Evolutionary conservation across 2,113 vertebrate species (phyloP).

Genomic region (Condylura cristata): DNA sequence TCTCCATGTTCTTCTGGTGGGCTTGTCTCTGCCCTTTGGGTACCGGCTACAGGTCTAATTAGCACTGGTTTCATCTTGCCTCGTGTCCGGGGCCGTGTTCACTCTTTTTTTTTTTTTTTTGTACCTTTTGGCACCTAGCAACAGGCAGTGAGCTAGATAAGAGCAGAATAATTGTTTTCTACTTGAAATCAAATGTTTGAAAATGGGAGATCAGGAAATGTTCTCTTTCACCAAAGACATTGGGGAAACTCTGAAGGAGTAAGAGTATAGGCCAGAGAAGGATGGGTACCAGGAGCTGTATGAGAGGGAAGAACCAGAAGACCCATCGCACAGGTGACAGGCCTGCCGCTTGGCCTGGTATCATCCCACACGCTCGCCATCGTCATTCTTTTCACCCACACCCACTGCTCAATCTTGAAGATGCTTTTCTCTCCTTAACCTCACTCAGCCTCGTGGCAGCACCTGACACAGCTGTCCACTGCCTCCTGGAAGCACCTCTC

Average conservation of each 20-base stretch:
- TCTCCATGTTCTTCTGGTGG: constrained; percentile 38
- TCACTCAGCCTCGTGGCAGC: neutral
- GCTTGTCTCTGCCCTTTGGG: constrained; percentile 4
- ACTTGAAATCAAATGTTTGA: constrained; percentile 29
- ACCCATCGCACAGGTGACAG: neutral
- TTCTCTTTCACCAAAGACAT: neutral
- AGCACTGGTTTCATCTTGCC: constrained; percentile 53
- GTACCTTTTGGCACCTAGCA: constrained; percentile 54
- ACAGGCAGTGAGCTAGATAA: constrained; percentile 17
- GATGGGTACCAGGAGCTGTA: neutral
- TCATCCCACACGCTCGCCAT: neutral
- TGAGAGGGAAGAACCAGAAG: neutral
- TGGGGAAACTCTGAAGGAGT: neutral
- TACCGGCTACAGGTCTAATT: constrained; percentile 48
- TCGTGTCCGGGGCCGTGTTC: constrained; percentile 14
- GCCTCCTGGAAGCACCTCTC: neutral
- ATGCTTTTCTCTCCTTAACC: neutral
- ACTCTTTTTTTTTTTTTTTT: neutral
- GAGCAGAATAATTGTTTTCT: constrained; percentile 61
- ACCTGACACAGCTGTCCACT: neutral
- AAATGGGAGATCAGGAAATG: neutral
- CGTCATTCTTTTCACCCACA: neutral
- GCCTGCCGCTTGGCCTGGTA: accelerated
- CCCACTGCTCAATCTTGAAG: neutral
- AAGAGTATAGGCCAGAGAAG: neutral